Percentiles rank a stretch among this genome's conserved stretches.
Evolutionary conservation across 2,113 vertebrate species (phyloP).

Genomic region (Gulo gulo): DNA sequence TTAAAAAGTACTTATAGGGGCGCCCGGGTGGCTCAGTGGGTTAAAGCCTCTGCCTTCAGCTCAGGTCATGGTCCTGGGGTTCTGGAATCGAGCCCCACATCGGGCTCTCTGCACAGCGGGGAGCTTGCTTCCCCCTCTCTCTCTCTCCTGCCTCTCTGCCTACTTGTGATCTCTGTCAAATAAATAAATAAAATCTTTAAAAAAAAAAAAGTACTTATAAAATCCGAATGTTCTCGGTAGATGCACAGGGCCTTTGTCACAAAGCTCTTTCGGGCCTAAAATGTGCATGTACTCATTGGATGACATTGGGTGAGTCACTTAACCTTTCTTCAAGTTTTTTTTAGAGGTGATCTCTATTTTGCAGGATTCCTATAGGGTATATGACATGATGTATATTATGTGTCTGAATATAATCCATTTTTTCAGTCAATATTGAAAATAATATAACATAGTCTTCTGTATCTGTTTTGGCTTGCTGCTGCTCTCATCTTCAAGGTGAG

Average conservation of each 20-base stretch:
- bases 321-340: not conserved
- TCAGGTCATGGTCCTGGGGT: too few relatives aligned
- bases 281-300: fast-evolving
- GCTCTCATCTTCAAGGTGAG: not conserved
- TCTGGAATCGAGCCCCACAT: too few relatives aligned
- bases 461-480: not conserved
- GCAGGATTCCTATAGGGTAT: not conserved
- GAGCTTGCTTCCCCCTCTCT: too few relatives aligned
- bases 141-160: too few relatives aligned
- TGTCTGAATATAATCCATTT: not conserved
- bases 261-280: not conserved
- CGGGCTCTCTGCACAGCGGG: too few relatives aligned
- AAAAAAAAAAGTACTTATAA: not conserved
- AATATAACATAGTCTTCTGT: not conserved
- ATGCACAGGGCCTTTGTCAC: not conserved
- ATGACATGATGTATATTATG: not conserved
- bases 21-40: too few relatives aligned
- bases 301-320: not conserved
- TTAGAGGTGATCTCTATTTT: not conserved
- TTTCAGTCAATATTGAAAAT: not conserved
- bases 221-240: not conserved
- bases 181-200: too few relatives aligned
- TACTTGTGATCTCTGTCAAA: too few relatives aligned
- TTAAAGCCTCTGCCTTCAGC: too few relatives aligned
- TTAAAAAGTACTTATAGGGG: not conserved